These are phyloP conservation scores for Flexamia atlantica DNA, from an alignment of 2,888 invertebrate species.

Conservation along the genomic window DNA sequence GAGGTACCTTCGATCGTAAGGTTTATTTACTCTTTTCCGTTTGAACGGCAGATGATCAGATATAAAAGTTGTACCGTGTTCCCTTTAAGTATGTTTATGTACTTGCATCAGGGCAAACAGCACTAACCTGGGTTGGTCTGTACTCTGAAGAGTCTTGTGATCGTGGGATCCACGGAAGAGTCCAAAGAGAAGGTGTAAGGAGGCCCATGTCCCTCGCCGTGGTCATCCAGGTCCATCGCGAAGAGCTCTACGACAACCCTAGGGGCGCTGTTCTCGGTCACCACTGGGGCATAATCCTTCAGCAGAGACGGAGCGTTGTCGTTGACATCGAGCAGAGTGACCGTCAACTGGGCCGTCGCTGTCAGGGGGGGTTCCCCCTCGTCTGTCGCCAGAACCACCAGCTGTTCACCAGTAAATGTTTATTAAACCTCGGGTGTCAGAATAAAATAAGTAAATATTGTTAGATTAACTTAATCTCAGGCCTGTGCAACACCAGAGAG, in stretches of 20 bases:
- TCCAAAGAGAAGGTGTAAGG: constrained; percentile 97
- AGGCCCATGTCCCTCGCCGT: constrained; percentile 95
- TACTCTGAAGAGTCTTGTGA: constrained; percentile 95
- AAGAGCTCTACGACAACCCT: constrained; percentile 94
- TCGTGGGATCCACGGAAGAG: constrained; percentile 94
- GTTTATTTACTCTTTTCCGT: too few species aligned
- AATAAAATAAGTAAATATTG: too few species aligned
- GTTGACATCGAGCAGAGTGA: constrained; percentile 97
- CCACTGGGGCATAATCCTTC: constrained; percentile 93
- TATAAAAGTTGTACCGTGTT: too few species aligned
- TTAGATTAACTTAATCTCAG: too few species aligned
- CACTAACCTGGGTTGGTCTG: constrained; percentile 95
- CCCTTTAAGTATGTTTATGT: too few species aligned
- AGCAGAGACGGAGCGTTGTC: constrained; percentile 96
- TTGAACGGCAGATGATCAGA: too few species aligned
- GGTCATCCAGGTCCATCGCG: constrained; percentile 95
- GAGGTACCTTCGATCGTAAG: too few species aligned
- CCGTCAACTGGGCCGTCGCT: constrained; percentile 94
- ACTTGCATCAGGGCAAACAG: too few species aligned
- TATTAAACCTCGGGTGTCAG: too few species aligned
- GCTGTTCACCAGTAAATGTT: too few species aligned
- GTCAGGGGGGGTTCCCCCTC: constrained; percentile 95
- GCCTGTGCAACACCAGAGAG: too few species aligned
- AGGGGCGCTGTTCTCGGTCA: constrained; percentile 94
- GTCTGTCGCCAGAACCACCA: constrained; percentile 96